Evolutionary conservation across 2,797 vertebrate species (phyloP).

Genomic region (Arremon aurantiirostris): DNA sequence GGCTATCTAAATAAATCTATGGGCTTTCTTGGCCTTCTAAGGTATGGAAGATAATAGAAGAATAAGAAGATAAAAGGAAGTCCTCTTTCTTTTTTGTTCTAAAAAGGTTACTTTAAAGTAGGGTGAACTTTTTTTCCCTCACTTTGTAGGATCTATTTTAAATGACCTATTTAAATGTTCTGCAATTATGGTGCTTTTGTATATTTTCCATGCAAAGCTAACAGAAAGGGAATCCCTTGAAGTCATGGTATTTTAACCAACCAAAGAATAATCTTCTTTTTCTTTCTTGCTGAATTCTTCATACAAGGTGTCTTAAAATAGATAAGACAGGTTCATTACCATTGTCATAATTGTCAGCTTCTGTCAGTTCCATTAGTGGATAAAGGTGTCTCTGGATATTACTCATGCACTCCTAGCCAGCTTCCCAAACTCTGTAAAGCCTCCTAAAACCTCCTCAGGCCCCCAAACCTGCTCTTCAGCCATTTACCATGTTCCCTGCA

Average conservation of each 20-base stretch:
- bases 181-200: slow-evolving; percentile 45
- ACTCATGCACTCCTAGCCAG: neutral
- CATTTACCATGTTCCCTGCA: neutral
- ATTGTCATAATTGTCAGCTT: slow-evolving; percentile 1
- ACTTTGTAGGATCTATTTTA: slow-evolving; percentile 45
- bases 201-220: neutral
- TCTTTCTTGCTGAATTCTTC: neutral
- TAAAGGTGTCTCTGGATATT: neutral
- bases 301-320: slow-evolving; percentile 22
- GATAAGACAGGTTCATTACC: slow-evolving; percentile 30
- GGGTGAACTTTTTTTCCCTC: neutral
- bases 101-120: slow-evolving; percentile 31
- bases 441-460: neutral
- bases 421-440: neutral
- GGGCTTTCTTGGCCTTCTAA: slow-evolving; percentile 1
- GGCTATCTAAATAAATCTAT: neutral
- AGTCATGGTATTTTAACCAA: slow-evolving; percentile 37
- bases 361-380: slow-evolving; percentile 23
- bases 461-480: neutral
- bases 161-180: slow-evolving; percentile 51
- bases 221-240: slow-evolving; percentile 45
- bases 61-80: neutral
- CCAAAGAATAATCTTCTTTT: neutral
- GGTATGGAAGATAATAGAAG: neutral
- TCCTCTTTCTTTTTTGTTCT: neutral